Conservation (phyloP, 2,113 vertebrate genomes). For the Chionodraco myersi region DNA sequence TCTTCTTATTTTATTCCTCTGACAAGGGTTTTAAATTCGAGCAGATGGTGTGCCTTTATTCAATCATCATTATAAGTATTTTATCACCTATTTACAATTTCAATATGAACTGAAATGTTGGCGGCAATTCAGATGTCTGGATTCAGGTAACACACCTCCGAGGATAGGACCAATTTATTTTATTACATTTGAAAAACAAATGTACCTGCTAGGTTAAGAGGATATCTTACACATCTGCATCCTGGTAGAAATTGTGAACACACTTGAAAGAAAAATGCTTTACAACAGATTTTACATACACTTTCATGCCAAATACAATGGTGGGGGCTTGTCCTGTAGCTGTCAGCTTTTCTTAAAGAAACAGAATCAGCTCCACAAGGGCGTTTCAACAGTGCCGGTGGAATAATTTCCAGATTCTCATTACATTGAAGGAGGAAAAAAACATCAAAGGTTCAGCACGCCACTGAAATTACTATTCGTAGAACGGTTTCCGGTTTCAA, state of each 20-base stretch:
- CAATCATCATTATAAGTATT: neutral
- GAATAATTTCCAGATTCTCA: constrained; percentile 63
- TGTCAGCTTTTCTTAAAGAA: constrained; percentile 28
- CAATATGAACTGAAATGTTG: neutral
- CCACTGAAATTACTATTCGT: constrained; percentile 74
- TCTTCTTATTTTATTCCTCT: neutral
- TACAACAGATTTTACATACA: neutral
- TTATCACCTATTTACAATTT: no score
- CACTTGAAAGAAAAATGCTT: neutral
- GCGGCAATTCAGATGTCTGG: neutral
- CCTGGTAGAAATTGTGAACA: neutral
- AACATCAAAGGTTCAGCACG: constrained; percentile 79
- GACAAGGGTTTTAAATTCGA: no score
- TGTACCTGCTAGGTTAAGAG: no score
- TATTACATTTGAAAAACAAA: neutral
- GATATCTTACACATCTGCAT: neutral
- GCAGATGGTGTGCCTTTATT: neutral
- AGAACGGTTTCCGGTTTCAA: constrained; percentile 72
- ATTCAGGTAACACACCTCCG: neutral
- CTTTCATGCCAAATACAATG: neutral
- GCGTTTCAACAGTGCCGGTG: constrained; percentile 32
- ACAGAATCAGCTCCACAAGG: constrained; percentile 47
- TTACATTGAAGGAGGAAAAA: constrained; percentile 63
- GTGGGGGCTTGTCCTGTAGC: constrained; percentile 25
- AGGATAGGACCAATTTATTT: neutral